Base-by-base conservation (phyloP, 2,113 vertebrate species). In the Grallaria varia region DNA sequence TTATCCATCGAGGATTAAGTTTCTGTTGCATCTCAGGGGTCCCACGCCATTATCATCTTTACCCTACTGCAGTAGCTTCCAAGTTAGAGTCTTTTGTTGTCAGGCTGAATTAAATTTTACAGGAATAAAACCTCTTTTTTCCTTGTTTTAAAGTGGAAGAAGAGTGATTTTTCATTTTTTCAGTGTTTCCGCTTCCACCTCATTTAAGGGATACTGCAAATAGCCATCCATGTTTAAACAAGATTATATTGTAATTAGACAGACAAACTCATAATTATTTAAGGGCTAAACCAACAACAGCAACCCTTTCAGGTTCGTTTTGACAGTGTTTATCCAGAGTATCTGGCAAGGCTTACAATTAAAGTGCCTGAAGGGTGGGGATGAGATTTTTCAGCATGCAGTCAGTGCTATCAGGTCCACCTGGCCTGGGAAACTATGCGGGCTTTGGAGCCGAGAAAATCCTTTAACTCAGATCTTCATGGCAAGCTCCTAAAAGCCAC, bases 291-390 rank as follows among this genome's bases (percentile, higher is more conserved):
- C 80, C 81, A 93, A n/a, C 84, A 83, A 31, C 80, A 89, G 10
- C 84, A 59, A 82, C 66, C 88, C 94, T 96, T 90, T 90, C 89
- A 89, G 90, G 82, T 95, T 96, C 91, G 25, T 96, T 96, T 94
- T 97, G 95, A 95, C 92, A 91, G 90, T 95, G 95, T 95, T 96
- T 95, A 95, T 92, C 92, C 95, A 96, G 86, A n/a, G 93, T 94
- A 94, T 97, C 96, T 97, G 94, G 94, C 95, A 96, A 96, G 94
- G 92, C 93, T 96, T 96, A 97, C 92, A 90, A 93, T 93, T 96
- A 89, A 94, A 97, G 95, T 83, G 95, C 96, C 96, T 95, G 75
- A 94, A 96, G 95, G 92, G 93, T 64, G 88, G 93, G 88, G 84
- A 96, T 96, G 96, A 92, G 97, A 63, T 95, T 92, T 95, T 96